Base-by-base conservation (phyloP, 2,888 invertebrate species). In the Polia nebulosa region DNA sequence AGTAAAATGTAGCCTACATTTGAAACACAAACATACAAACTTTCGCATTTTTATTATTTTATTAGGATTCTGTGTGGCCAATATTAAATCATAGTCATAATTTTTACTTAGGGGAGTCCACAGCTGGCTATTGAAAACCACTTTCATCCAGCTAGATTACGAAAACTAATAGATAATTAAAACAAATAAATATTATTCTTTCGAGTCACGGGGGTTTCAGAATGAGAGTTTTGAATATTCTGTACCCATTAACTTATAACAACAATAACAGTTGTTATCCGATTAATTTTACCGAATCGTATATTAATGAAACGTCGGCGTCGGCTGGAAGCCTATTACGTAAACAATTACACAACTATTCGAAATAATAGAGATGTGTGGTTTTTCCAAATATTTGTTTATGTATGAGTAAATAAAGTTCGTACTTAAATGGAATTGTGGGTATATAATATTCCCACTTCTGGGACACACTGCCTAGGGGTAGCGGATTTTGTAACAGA, bases 131-230 rank as follows among this genome's bases (percentile, higher is more conserved):
- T 17, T 27, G 17, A 49, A 27, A 11, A 22, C 20, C 22, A 47
- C 49, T 49, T 44, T 44, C 22, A 5, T 15, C 6, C 22, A 22
- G 0, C 5, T n/a, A 34, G 9, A n/a, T 3, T 5, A 11, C 44
- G 20, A 22, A 9, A 45, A 22, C 4, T 22, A 20, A 44, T 45
- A 63, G 13, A 64, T 45, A 22, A 36, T 47, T 15, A 66, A 29
- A 51, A 49, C 49, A 17, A 29, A 51, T 29, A 5, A 51, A 51
- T 29, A 49, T 29, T 29, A n/a, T n/a, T 51, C 9, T 47, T 36
- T 29, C 15, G 9, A 4, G 15, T n/a, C n/a, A n/a, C 45, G 20
- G 0, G 22, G 7, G 13, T 29, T 56, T 20, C 29, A 34, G 34
- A 17, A 34, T 20, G 6, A 45, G 6, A 27, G 8, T 45, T 5